Base-by-base conservation (phyloP, 1,140 invertebrate species). In the Bilobella aurantiaca region DNA sequence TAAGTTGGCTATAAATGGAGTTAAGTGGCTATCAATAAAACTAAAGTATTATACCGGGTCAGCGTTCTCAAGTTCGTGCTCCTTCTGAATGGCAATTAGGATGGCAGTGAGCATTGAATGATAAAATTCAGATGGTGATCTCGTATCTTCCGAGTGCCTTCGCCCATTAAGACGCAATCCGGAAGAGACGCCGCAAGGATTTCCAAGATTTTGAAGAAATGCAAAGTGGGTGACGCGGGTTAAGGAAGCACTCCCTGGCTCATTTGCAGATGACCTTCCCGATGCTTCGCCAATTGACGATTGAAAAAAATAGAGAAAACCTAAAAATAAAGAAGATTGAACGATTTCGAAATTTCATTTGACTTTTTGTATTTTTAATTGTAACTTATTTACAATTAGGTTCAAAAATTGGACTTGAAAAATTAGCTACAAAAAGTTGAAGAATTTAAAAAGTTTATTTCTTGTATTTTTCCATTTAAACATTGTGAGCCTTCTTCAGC, bases 71-170 rank as follows among this genome's bases (percentile, higher is more conserved):
- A 68, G 30, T 14, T 53, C 25, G 18, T 23, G 21, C 1, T 64
- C 3, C 28, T 64, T 64, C 21, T 46, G 23, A 16, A 58, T 16
- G 23, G 58, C 32, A 1, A 49, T 2, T 5, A 37, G 28, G 16
- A 68, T 31, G 14, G 47, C 37, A 14, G 28, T 47, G 16, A 64
- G n/a, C 67, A 68, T 68, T 5, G 58, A 34, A 30, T 65, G 57
- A 23, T 64, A 68, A 58, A 64, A 68, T 12, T 62, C 47, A 29
- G 29, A 18, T 23, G 21, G 46, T 53, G 30, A 31, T 31, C 31
- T 14, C 5, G 29, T 8, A 16, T 59, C n/a, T 27, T 18, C 31
- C 8, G 18, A 29, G 58, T 29, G 5, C 18, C 18, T 59, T 59
- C 5, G 14, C n/a, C n/a, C 25, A 5, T 53, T 23, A 23, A 29